These are phyloP conservation scores for Adelosebastes latens DNA, from an alignment of 2,797 vertebrate genomes.

Conservation along the genomic window DNA sequence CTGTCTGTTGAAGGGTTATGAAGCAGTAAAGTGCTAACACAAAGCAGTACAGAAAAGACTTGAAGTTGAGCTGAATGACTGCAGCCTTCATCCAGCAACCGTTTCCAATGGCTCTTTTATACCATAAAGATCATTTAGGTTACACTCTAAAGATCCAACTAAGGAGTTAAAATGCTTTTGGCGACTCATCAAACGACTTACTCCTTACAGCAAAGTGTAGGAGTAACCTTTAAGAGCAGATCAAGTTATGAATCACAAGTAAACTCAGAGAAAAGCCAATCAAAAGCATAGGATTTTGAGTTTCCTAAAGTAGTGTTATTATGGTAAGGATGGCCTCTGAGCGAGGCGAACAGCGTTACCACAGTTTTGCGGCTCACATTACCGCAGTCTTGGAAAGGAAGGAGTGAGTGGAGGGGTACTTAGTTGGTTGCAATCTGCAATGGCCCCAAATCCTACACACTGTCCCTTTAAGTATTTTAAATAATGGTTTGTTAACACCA, in stretches of 20 bases:
- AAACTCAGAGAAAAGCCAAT: neutral
- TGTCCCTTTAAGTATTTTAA: neutral
- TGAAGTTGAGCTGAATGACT: neutral
- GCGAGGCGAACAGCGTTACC: rapidly evolving
- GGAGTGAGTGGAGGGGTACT: too few relatives aligned
- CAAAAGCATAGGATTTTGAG: too few relatives aligned
- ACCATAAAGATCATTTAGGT: neutral
- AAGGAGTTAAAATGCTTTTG: neutral
- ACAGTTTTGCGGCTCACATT: rapidly evolving
- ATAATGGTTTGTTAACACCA: too few relatives aligned
- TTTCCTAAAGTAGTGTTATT: neutral
- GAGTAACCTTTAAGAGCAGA: neutral
- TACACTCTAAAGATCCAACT: neutral
- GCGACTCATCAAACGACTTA: neutral
- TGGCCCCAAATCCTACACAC: too few relatives aligned
- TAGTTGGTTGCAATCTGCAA: too few relatives aligned
- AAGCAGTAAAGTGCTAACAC: neutral
- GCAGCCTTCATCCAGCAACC: neutral
- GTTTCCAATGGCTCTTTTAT: neutral
- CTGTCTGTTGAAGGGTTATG: neutral
- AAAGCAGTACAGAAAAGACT: neutral
- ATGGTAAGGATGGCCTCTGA: neutral
- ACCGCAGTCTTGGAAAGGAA: too few relatives aligned
- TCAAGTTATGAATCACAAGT: neutral
- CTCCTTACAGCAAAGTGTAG: neutral